Conservation (phyloP, 2,113 vertebrate species). For the Todiramphus chloris region DNA sequence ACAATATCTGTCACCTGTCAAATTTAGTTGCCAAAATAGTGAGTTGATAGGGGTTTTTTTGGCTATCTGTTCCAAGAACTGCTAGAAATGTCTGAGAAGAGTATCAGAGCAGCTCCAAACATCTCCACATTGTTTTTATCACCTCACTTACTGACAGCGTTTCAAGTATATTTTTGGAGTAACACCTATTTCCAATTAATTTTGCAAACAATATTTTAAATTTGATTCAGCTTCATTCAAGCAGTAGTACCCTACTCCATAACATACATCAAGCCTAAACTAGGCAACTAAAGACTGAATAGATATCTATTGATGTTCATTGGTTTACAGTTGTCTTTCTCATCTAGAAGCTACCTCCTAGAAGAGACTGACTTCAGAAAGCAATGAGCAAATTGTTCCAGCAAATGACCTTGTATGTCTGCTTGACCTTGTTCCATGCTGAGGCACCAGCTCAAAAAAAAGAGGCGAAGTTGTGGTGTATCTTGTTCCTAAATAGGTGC, state of each 20-base stretch:
- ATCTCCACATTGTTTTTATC: neutral
- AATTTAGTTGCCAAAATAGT: neutral
- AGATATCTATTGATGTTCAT: rapidly evolving
- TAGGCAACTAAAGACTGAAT: neutral
- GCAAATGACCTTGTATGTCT: neutral
- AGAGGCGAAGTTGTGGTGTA: neutral
- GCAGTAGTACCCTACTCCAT: neutral
- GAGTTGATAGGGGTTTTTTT: neutral
- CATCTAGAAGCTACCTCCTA: neutral
- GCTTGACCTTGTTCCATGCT: neutral
- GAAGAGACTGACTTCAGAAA: neutral
- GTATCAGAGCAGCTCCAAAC: neutral
- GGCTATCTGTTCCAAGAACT: neutral
- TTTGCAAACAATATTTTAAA: neutral
- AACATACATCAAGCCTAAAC: neutral
- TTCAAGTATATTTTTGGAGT: neutral
- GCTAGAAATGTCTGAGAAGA: neutral
- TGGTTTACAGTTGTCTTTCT: neutral
- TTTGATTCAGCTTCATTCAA: neutral
- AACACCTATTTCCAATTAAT: neutral
- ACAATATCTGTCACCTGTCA: neutral
- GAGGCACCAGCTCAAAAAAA: neutral
- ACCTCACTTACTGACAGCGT: neutral
- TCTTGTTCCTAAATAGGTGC: neutral
- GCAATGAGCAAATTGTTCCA: neutral